Evolutionary conservation across 2,113 vertebrate genomes (phyloP).

Genomic region (Synchiropus splendidus): DNA sequence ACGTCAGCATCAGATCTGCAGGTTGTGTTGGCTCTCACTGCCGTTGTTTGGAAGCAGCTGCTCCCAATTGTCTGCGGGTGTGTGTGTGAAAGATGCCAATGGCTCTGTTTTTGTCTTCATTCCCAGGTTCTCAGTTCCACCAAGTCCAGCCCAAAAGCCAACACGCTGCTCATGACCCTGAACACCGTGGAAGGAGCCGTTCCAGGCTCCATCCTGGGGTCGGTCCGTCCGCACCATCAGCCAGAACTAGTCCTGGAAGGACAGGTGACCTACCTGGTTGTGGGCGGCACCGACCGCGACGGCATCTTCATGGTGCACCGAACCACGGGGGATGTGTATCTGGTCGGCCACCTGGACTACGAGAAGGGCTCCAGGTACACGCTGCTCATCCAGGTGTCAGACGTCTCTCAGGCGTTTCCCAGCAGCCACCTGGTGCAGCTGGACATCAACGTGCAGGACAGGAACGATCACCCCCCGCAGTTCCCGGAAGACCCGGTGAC

Average conservation of each 20-base stretch:
- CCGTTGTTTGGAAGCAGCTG: too few species aligned
- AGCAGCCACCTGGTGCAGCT: conserved; percentile 77
- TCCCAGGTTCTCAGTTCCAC: conserved; percentile 74
- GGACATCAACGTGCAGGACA: conserved; percentile 82
- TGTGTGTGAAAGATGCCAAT: conserved; percentile 23
- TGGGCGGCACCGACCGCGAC: conserved; percentile 76
- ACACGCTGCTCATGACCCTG: conserved; percentile 74
- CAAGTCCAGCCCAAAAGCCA: conserved; percentile 60
- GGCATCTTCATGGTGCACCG: conserved; percentile 87
- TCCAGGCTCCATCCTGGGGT: conserved; percentile 84
- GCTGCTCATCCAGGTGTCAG: conserved; percentile 78
- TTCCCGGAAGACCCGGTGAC: conserved; percentile 88
- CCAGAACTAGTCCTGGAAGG: conserved; percentile 36
- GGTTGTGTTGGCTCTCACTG: too few species aligned
- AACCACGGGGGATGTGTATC: conserved; percentile 76
- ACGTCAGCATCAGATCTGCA: too few species aligned
- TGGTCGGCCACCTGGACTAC: conserved; percentile 83
- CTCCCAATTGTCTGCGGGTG: too few species aligned
- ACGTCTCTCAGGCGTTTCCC: conserved; percentile 69
- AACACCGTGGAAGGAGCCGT: conserved; percentile 73
- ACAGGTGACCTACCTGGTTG: conserved; percentile 78
- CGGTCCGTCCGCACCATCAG: conserved; percentile 55
- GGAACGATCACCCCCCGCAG: conserved; percentile 83
- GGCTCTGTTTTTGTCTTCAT: neutral
- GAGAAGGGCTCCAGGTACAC: conserved; percentile 74